A percentile compares a stretch with the other conserved stretches of the same genome.
These are phyloP conservation scores for Desmophyllum pertusum DNA, from an alignment of 92 coral and sea anemone genomes.

Conservation along the genomic window DNA sequence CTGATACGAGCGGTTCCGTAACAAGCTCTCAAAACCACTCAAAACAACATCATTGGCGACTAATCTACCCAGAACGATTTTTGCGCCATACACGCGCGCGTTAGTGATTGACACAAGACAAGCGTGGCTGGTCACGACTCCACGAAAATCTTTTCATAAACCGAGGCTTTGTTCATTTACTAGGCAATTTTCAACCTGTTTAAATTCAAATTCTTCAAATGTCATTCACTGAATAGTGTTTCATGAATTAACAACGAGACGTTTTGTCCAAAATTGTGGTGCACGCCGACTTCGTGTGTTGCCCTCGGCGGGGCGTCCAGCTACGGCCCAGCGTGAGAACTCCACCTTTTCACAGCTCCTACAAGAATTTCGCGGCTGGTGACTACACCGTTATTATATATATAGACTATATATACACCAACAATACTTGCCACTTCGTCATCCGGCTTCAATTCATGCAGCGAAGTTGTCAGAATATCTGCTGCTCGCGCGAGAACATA, in stretches of 20 bases:
- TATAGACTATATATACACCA: neutral
- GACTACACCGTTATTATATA: constrained; percentile 38
- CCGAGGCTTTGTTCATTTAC: constrained; percentile 45
- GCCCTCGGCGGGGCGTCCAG: constrained; percentile 29
- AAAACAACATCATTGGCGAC: neutral
- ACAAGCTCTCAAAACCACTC: constrained; percentile 21
- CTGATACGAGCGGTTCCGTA: neutral
- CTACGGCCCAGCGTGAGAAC: constrained; percentile 28
- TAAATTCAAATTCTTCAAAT: constrained; percentile 47
- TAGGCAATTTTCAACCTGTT: constrained; percentile 52
- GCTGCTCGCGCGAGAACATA: neutral
- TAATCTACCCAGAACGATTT: neutral
- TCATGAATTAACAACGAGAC: constrained; percentile 50
- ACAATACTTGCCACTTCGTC: constrained; percentile 14
- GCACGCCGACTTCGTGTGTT: constrained; percentile 32
- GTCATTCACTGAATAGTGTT: constrained; percentile 37
- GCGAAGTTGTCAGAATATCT: neutral
- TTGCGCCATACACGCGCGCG: neutral
- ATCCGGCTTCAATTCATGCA: neutral
- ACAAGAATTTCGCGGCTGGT: constrained; percentile 35
- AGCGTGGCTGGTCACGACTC: neutral
- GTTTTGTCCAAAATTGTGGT: constrained; percentile 40
- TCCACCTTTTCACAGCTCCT: constrained; percentile 48
- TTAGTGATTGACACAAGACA: constrained; percentile 13
- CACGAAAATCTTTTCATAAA: constrained; percentile 13